phyloP scores from a whole-genome alignment of 2,888 invertebrate genomes.

The Rhingia rostrata region DNA sequence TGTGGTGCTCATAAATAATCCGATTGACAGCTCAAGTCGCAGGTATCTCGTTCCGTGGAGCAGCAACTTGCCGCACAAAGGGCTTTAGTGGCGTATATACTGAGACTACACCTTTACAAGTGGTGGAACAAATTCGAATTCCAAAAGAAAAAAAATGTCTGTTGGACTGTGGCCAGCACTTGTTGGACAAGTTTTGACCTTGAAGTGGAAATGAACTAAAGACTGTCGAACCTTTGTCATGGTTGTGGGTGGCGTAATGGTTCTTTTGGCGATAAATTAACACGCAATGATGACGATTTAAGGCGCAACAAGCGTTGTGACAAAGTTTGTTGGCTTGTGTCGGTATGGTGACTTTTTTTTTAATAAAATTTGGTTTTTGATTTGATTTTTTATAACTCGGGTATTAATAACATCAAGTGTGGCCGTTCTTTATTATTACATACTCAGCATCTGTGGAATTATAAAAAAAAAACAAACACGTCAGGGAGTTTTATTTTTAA shows the following conservation, averaged over 20 bases:
- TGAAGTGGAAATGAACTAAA: constrained; percentile 13
- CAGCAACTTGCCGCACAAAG: constrained; percentile 35
- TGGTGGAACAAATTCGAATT: constrained; percentile 66
- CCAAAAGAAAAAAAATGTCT: constrained; percentile 41
- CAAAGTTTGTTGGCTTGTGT: too few species aligned
- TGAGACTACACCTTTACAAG: constrained; percentile 52
- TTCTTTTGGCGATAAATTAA: constrained; percentile 47
- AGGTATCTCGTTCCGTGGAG: constrained; percentile 3
- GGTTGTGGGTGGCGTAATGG: constrained; percentile 19
- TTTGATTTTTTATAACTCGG: too few species aligned
- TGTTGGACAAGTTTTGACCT: constrained; percentile 68
- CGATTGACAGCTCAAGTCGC: constrained; percentile 64
- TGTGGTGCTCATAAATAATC: constrained; percentile 70
- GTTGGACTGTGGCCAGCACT: constrained; percentile 68
- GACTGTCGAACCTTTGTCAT: constrained; percentile 34
- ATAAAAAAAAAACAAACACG: too few species aligned
- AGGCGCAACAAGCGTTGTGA: constrained; percentile 7
- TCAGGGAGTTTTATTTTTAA: too few species aligned
- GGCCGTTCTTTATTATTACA: too few species aligned
- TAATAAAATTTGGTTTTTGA: too few species aligned
- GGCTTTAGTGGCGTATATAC: constrained; percentile 29
- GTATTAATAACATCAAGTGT: too few species aligned
- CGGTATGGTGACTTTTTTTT: too few species aligned
- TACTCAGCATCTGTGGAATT: too few species aligned
- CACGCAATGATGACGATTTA: background rate